Evolutionary conservation across 2,888 invertebrate species (phyloP).

Genomic region (Hecatera dysodea): DNA sequence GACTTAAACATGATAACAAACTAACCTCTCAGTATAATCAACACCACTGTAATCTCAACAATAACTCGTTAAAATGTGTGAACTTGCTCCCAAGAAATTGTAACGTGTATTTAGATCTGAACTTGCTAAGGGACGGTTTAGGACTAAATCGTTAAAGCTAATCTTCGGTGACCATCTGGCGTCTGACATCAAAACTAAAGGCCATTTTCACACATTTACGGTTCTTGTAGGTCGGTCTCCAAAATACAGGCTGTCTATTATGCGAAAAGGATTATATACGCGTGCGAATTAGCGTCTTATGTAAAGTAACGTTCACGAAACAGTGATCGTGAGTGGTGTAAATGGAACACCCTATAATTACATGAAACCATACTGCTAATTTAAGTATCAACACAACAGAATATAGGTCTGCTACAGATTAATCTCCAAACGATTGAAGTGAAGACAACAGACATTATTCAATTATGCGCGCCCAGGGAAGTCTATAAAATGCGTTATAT

Average conservation of each 20-base stretch:
- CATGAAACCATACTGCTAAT: constrained; percentile 17
- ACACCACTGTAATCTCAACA: constrained; percentile 27
- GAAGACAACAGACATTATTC: constrained; percentile 58
- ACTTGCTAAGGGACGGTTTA: constrained; percentile 44
- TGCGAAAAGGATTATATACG: constrained; percentile 5
- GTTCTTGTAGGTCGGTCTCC: constrained; percentile 25
- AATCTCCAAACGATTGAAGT: constrained; percentile 50
- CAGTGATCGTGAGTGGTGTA: not conserved
- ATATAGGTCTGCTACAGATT: constrained; percentile 40
- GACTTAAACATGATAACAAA: not conserved
- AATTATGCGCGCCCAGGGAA: constrained; percentile 63
- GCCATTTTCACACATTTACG: constrained; percentile 58
- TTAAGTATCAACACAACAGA: constrained; percentile 41
- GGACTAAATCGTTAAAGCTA: constrained; percentile 53
- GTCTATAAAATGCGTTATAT: constrained; percentile 73
- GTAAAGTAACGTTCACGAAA: not conserved
- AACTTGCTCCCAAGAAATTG: constrained; percentile 42
- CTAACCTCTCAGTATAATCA: constrained; percentile 37
- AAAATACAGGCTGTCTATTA: constrained; percentile 6
- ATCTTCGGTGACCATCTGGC: constrained; percentile 51
- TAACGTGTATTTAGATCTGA: constrained; percentile 34
- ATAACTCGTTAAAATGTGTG: constrained; percentile 45
- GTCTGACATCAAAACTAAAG: constrained; percentile 42
- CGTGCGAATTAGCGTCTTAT: constrained; percentile 2
- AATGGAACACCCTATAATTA: constrained; percentile 23